Conservation (phyloP, 2,113 vertebrate species). For the Leucoraja erinaceus region DNA sequence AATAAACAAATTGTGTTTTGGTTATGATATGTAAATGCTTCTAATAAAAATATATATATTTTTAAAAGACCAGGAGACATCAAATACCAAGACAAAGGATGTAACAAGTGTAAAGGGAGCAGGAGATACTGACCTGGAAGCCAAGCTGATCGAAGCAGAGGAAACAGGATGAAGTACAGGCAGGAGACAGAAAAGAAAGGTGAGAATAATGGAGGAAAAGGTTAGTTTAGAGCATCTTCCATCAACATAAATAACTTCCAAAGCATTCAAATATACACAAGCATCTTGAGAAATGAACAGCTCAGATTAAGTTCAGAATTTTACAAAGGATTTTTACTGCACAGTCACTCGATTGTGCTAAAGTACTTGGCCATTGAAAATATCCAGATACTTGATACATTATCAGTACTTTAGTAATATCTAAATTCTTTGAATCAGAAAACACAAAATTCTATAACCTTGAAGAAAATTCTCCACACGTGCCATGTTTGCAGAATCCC, state of each 20-base stretch:
- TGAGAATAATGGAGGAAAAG: conserved; percentile 44
- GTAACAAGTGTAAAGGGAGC: conserved; percentile 48
- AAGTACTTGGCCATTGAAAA: conserved; percentile 44
- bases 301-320: conserved; percentile 9
- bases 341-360: conserved; percentile 35
- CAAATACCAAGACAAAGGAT: conserved; percentile 46
- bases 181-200: conserved; percentile 50
- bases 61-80: conserved; percentile 49
- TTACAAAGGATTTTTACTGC: neutral
- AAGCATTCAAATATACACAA: conserved; percentile 32
- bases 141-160: conserved; percentile 76
- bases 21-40: too few relatives aligned
- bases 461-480: conserved; percentile 40
- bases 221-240: conserved; percentile 20
- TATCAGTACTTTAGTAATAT: conserved; percentile 43
- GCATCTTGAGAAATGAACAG: neutral
- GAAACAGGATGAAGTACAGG: conserved; percentile 62
- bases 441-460: conserved; percentile 39
- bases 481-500: conserved; percentile 34
- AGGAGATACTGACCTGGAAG: conserved; percentile 76
- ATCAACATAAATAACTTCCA: conserved; percentile 15
- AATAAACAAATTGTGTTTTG: too few relatives aligned
- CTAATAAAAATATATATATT: too few relatives aligned
- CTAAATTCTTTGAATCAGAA: conserved; percentile 38
- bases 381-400: conserved; percentile 40